Conservation (phyloP, 2,888 invertebrate genomes). For the Athripsodes cinereus region DNA sequence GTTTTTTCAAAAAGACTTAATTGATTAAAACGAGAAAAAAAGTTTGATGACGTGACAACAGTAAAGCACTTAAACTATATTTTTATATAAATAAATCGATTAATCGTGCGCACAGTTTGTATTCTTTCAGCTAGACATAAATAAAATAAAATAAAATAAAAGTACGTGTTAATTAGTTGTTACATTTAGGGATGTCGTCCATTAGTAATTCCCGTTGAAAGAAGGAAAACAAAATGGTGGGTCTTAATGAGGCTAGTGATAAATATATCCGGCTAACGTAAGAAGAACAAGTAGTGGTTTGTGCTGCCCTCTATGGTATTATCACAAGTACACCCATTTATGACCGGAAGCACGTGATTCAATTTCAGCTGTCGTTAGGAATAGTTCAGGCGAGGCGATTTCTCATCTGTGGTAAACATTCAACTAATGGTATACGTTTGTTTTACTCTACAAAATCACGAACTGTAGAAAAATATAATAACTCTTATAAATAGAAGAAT, state of each 20-base stretch:
- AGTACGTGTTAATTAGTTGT: background rate
- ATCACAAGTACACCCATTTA: constrained; percentile 18
- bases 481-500: no score
- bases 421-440: background rate
- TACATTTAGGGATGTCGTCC: background rate
- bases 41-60: no score
- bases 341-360: constrained; percentile 25
- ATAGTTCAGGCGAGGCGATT: constrained; percentile 10
- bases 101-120: no score
- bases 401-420: constrained; percentile 1
- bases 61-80: no score
- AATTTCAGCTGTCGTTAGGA: constrained; percentile 22
- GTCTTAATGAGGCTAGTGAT: constrained; percentile 16
- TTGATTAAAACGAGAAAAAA: no score
- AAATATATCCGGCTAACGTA: constrained; percentile 12
- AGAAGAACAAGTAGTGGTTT: constrained; percentile 8
- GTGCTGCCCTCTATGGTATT: constrained; percentile 11
- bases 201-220: constrained; percentile 9
- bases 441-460: background rate
- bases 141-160: no score
- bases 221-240: constrained; percentile 11
- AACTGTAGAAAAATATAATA: no score
- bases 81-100: no score
- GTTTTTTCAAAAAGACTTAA: no score
- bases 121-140: no score